Percentiles rank a stretch among this genome's conserved stretches.
phyloP scores from a whole-genome alignment of 1,140 invertebrate genomes.

The Drosophila kohkoa region DNA sequence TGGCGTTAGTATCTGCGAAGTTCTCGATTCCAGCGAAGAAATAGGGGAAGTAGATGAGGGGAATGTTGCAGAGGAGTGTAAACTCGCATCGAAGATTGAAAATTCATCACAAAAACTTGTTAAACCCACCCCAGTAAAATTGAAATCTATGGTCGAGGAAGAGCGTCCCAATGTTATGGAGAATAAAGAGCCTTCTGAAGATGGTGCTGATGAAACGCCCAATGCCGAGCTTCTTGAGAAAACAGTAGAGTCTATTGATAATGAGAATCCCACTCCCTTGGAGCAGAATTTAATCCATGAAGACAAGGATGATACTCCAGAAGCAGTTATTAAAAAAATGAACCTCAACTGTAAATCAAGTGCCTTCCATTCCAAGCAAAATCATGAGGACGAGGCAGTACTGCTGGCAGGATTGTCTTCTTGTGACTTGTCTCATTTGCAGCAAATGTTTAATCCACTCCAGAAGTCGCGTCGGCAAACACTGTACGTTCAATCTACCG shows the following conservation, averaged over 20 bases:
- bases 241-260: not conserved
- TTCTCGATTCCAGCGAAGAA: slow-evolving; percentile 30
- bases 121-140: not conserved
- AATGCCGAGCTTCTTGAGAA: not conserved
- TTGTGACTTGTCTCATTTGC: slow-evolving; percentile 58
- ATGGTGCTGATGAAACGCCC: not conserved
- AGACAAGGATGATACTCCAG: not conserved
- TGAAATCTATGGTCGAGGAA: too few species aligned
- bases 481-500: slow-evolving; percentile 26
- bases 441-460: slow-evolving; percentile 70
- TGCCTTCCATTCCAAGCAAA: slow-evolving; percentile 21
- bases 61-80: not conserved
- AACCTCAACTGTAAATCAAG: slow-evolving; percentile 6
- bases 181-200: not conserved
- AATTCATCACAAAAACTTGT: too few species aligned
- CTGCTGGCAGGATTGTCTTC: slow-evolving; percentile 53
- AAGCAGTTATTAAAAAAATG: not conserved
- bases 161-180: not conserved
- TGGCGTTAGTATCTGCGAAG: slow-evolving; percentile 28
- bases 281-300: not conserved
- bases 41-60: not conserved
- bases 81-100: not conserved
- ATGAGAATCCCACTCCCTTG: not conserved
- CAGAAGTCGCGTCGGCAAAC: slow-evolving; percentile 71
- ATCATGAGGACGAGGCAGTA: slow-evolving; percentile 43